Evolutionary conservation across 2,888 invertebrate genomes (phyloP).

Genomic region (Xanthorhoe designata): DNA sequence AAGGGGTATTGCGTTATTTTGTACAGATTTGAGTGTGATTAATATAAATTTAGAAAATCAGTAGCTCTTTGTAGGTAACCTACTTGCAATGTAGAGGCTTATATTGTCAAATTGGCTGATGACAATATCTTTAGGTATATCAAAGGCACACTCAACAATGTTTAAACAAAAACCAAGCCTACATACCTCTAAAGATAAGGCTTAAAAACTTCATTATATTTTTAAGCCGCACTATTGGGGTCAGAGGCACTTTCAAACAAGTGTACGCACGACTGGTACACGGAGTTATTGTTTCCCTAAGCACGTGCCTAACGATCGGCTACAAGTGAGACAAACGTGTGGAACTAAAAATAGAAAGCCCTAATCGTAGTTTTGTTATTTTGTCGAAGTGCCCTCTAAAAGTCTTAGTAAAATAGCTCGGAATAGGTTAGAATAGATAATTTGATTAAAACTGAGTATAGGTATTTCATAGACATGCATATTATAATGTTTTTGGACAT

Average conservation of each 20-base stretch:
- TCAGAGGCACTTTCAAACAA: slow-evolving; percentile 46
- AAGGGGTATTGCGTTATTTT: no score
- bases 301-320: slow-evolving; percentile 16
- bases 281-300: slow-evolving; percentile 24
- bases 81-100: neutral
- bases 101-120: neutral
- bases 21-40: neutral
- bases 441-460: no score
- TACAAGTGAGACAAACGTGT: slow-evolving; percentile 17
- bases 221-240: slow-evolving; percentile 48
- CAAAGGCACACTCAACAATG: neutral
- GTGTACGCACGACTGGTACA: slow-evolving; percentile 38
- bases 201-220: neutral
- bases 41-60: neutral
- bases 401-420: neutral
- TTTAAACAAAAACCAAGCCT: neutral
- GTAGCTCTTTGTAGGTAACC: neutral
- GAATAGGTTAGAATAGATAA: no score
- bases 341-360: slow-evolving; percentile 1
- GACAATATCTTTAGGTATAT: neutral
- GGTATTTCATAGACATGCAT: no score
- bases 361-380: neutral
- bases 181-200: neutral
- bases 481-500: no score
- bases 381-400: neutral